Conservation (phyloP, 1,140 invertebrate genomes). For the Galleria mellonella region DNA sequence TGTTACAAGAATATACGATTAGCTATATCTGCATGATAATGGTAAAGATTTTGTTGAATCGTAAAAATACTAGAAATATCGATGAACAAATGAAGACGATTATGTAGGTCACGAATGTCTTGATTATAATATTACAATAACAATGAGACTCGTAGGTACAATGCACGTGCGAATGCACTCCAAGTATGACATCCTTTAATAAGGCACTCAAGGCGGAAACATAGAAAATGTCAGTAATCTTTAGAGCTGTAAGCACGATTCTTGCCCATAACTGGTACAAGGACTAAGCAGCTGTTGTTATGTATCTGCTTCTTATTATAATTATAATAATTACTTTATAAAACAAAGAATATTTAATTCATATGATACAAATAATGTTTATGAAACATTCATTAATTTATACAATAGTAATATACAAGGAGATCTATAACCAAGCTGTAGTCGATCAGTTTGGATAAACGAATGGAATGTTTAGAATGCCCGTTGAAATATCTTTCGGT, state of each 20-base stretch:
- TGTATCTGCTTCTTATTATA: constrained; percentile 63
- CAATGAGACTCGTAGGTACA: constrained; percentile 21
- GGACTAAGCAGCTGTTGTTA: constrained; percentile 67
- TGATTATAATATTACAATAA: constrained; percentile 19
- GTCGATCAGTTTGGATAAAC: constrained; percentile 21
- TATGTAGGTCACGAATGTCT: not conserved
- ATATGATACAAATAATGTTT: not conserved
- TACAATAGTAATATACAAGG: not conserved
- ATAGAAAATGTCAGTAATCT: constrained; percentile 70
- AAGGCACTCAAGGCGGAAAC: constrained; percentile 66
- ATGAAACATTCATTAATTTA: not conserved
- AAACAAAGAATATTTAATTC: constrained; percentile 60
- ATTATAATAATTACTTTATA: constrained; percentile 49
- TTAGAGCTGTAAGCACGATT: constrained; percentile 57
- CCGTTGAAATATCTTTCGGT: constrained; percentile 39
- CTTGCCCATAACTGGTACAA: constrained; percentile 69
- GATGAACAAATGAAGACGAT: not conserved
- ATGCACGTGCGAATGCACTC: constrained; percentile 31
- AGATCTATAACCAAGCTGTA: not conserved
- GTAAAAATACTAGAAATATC: too few species aligned
- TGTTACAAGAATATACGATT: not conserved
- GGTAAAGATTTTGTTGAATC: too few species aligned
- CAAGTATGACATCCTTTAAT: constrained; percentile 65
- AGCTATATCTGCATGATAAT: too few species aligned
- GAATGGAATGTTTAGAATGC: constrained; percentile 37